phyloP scores from a whole-genome alignment of 2,113 vertebrate species.

The Rhinoderma darwinii region DNA sequence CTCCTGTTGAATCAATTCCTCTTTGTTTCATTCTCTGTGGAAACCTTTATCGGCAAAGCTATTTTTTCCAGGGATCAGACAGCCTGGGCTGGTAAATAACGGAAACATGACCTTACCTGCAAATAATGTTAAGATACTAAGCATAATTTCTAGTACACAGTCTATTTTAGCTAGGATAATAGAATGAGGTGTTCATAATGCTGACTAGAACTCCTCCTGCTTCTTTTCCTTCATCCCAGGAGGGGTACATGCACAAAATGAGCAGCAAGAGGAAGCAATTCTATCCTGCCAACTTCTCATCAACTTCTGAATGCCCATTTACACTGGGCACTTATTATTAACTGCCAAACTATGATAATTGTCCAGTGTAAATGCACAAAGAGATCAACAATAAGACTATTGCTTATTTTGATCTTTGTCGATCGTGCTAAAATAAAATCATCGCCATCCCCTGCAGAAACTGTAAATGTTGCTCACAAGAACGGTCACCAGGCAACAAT shows the following conservation, averaged over 20 bases:
- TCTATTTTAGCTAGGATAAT: neutral
- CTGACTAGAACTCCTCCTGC: neutral
- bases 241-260: neutral
- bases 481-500: no score
- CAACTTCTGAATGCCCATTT: neutral
- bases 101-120: constrained; percentile 15
- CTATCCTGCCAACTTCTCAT: neutral
- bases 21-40: neutral
- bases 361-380: no score
- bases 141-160: neutral
- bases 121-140: neutral
- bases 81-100: neutral
- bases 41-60: neutral
- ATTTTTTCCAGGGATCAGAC: neutral
- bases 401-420: no score
- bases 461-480: no score
- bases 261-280: neutral
- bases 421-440: no score
- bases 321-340: no score
- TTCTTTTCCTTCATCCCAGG: neutral
- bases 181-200: neutral
- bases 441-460: no score
- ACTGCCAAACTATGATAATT: no score
- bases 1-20: neutral
- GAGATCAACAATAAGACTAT: no score